phyloP scores from a whole-genome alignment of 2,797 vertebrate species.

The Dryobates pubescens region DNA sequence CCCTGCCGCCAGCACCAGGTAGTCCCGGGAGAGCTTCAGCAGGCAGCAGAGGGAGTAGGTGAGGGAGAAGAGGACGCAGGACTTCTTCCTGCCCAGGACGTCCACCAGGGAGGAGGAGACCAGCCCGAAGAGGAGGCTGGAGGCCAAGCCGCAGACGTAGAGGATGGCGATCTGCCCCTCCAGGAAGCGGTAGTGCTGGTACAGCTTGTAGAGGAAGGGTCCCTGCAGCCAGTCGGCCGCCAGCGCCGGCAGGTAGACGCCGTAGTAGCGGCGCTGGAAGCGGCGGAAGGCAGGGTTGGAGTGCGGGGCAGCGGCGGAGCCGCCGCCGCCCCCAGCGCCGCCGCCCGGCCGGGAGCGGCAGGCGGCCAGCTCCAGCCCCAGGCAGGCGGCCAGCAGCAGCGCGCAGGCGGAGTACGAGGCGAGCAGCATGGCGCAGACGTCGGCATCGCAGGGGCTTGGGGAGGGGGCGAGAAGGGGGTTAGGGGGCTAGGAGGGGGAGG shows the following conservation, averaged over 20 bases:
- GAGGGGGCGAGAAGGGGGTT: background rate
- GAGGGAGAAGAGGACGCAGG: constrained; percentile 80
- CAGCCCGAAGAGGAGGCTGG: background rate
- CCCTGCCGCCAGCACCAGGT: constrained; percentile 90
- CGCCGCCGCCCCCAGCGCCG: background rate
- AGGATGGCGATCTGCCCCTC: background rate
- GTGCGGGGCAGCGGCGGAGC: background rate
- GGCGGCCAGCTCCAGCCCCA: background rate
- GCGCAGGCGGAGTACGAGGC: background rate
- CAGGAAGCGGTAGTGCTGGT: background rate
- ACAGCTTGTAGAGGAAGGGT: background rate
- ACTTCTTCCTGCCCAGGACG: background rate
- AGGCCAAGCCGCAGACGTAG: background rate
- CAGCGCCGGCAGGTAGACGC: background rate
- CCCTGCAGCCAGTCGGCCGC: background rate
- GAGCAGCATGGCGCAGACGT: background rate
- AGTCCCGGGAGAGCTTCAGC: constrained; percentile 91
- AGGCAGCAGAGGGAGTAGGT: constrained; percentile 89
- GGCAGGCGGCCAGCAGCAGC: background rate
- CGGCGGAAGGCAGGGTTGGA: background rate
- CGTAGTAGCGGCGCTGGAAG: background rate
- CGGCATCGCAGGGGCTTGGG: background rate
- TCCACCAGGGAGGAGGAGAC: background rate
- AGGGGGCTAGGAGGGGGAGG: background rate
- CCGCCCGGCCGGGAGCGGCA: background rate